phyloP scores from a whole-genome alignment of 2,113 vertebrate genomes.

The Eira barbara region DNA sequence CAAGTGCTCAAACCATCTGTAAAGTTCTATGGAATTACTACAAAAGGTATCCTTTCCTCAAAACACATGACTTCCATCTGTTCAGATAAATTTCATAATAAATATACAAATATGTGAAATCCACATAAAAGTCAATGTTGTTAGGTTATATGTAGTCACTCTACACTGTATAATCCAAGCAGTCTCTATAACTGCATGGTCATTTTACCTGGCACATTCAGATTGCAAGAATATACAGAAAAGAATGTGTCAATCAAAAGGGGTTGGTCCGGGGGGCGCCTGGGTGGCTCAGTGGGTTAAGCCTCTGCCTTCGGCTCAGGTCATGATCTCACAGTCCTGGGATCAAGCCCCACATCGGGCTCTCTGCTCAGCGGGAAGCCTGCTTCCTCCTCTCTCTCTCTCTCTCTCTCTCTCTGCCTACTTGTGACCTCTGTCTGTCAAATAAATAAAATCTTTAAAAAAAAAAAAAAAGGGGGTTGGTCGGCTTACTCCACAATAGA shows the following conservation, averaged over 20 bases:
- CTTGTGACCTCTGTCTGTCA: too few species aligned
- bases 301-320: too few species aligned
- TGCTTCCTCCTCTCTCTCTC: too few species aligned
- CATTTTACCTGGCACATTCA: neutral
- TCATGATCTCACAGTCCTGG: too few species aligned
- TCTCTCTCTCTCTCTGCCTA: too few species aligned
- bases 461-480: neutral
- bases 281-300: too few species aligned
- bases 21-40: neutral
- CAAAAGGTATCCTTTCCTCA: neutral
- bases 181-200: neutral
- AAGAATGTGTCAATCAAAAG: neutral
- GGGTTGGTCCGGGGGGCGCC: too few species aligned
- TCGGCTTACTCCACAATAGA: neutral
- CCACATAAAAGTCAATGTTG: neutral
- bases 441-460: too few species aligned
- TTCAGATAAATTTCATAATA: neutral
- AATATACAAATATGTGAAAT: neutral
- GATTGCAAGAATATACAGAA: neutral
- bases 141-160: neutral
- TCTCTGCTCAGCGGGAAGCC: too few species aligned
- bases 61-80: neutral
- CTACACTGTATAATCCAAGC: neutral
- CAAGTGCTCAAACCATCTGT: neutral
- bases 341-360: too few species aligned